A percentile compares a stretch with the other conserved stretches of the same genome.
These are phyloP conservation scores for Stomorhina lunata DNA, from an alignment of 2,888 invertebrate species.

Conservation along the genomic window DNA sequence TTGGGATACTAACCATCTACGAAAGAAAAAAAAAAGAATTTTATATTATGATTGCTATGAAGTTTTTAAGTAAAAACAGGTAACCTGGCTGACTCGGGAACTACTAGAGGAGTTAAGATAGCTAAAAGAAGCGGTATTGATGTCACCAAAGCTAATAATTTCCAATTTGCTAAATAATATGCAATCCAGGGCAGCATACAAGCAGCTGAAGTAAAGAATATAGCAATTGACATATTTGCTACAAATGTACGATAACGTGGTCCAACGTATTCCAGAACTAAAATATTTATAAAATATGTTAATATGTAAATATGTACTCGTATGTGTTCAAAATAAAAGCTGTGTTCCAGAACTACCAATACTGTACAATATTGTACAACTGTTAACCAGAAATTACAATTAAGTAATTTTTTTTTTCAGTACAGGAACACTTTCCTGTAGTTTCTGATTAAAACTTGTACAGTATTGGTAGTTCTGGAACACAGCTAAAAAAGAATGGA, in stretches of 20 bases:
- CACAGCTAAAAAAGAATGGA: too few relatives aligned
- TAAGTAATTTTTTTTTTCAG: too few relatives aligned
- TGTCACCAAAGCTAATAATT: constrained; percentile 87
- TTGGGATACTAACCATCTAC: constrained; percentile 92
- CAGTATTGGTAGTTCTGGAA: too few relatives aligned
- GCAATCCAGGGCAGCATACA: constrained; percentile 92
- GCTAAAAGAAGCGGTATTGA: constrained; percentile 88
- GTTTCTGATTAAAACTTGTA: too few relatives aligned
- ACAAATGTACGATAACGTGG: constrained; percentile 95
- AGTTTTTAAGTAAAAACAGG: neutral
- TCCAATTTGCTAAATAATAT: constrained; percentile 89
- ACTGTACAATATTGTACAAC: too few relatives aligned
- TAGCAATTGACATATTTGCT: constrained; percentile 93
- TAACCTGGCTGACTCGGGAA: constrained; percentile 92
- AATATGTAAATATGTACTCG: too few relatives aligned
- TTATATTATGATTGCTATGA: neutral
- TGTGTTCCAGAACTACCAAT: too few relatives aligned
- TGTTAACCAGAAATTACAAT: too few relatives aligned
- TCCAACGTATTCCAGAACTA: constrained; percentile 93
- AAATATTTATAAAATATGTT: constrained; percentile 75
- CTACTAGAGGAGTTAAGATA: constrained; percentile 86
- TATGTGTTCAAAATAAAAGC: too few relatives aligned
- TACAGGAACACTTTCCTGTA: too few relatives aligned
- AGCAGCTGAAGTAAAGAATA: constrained; percentile 92
- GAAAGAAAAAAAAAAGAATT: neutral